Evolutionary conservation across 2,888 invertebrate species (phyloP).

Genomic region (Eupithecia inturbata): DNA sequence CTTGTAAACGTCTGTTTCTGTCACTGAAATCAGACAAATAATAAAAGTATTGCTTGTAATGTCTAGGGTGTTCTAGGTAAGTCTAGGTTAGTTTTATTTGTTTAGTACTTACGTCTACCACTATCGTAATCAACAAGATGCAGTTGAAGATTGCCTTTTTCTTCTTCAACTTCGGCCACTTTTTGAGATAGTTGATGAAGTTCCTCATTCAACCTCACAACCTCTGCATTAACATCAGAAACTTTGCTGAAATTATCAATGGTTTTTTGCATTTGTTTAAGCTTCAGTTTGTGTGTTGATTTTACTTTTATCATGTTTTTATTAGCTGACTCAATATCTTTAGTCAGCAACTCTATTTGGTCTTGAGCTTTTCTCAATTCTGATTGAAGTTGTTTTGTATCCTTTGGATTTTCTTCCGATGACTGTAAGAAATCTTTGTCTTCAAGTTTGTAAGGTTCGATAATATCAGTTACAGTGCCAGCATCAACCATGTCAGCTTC

Average conservation of each 20-base stretch:
- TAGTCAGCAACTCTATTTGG: constrained; percentile 83
- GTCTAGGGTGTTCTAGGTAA: no score
- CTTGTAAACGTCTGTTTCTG: constrained; percentile 79
- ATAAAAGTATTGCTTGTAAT: not conserved
- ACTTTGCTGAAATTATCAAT: constrained; percentile 87
- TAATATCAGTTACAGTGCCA: constrained; percentile 58
- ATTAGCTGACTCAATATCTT: constrained; percentile 89
- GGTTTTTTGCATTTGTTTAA: constrained; percentile 91
- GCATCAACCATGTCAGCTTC: constrained; percentile 55
- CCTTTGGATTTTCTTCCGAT: constrained; percentile 39
- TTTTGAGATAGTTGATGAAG: constrained; percentile 87
- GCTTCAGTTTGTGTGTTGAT: constrained; percentile 87
- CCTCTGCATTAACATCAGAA: constrained; percentile 87
- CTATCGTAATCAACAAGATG: constrained; percentile 92
- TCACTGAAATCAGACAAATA: constrained; percentile 63
- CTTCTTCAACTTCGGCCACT: constrained; percentile 94
- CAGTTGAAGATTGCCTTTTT: constrained; percentile 95
- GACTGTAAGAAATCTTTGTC: constrained; percentile 34
- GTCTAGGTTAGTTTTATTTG: not conserved
- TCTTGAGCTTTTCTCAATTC: constrained; percentile 74
- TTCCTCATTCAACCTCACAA: constrained; percentile 86
- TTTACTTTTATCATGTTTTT: constrained; percentile 91
- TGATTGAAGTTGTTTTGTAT: constrained; percentile 66
- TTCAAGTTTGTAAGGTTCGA: constrained; percentile 33
- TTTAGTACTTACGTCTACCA: constrained; percentile 83